Evolutionary conservation across 1,140 invertebrate species (phyloP).

Genomic region (Macrobrachium rosenbergii): DNA sequence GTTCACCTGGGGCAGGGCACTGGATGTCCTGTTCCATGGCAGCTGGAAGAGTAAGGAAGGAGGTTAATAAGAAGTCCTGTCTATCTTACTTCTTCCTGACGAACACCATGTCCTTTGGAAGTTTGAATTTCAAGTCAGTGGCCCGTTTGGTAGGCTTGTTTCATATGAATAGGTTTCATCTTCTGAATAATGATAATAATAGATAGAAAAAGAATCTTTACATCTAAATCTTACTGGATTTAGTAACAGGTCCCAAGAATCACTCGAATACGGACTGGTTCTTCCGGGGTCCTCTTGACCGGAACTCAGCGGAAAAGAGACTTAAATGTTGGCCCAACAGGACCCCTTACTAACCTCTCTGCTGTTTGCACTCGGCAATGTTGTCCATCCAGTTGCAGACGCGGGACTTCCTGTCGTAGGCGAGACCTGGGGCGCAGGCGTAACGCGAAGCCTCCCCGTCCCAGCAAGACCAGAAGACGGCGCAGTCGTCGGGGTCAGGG

Average conservation of each 20-base stretch:
- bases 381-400: constrained; percentile 97
- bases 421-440: constrained; percentile 93
- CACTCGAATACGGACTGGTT: too few relatives aligned
- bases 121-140: too few relatives aligned
- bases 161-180: too few relatives aligned
- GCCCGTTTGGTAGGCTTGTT: too few relatives aligned
- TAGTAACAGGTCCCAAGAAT: too few relatives aligned
- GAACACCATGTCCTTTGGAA: not conserved
- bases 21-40: constrained; percentile 79
- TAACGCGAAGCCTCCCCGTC: constrained; percentile 93
- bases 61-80: not conserved
- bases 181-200: too few relatives aligned
- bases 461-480: constrained; percentile 97
- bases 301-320: too few relatives aligned
- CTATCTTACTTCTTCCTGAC: not conserved
- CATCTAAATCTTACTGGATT: too few relatives aligned
- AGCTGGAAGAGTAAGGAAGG: not conserved
- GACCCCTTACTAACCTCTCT: constrained; percentile 29
- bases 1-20: constrained; percentile 85
- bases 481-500: constrained; percentile 88
- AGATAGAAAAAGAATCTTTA: too few relatives aligned
- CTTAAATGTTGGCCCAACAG: too few relatives aligned
- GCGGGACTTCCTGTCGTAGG: constrained; percentile 91
- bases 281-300: too few relatives aligned
- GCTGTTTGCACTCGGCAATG: constrained; percentile 86